phyloP scores from a whole-genome alignment of 2,888 invertebrate genomes.

The Cheiracanthium punctorium region DNA sequence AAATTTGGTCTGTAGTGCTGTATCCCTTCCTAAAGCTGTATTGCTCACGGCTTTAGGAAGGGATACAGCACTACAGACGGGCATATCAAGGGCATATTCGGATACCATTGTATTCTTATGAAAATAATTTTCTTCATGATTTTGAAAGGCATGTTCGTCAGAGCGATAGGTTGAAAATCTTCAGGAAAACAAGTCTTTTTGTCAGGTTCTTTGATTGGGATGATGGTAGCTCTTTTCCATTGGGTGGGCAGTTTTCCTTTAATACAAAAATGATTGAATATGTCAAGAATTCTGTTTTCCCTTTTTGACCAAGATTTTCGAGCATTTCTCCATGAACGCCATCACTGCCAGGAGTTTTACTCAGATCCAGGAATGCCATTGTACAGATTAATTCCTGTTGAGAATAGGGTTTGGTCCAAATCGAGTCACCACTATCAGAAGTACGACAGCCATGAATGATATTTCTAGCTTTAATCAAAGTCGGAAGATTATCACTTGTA shows the following conservation, averaged over 20 bases:
- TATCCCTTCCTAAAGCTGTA: neutral
- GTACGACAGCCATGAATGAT: conserved; percentile 10
- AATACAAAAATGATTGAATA: neutral
- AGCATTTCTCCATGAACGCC: conserved; percentile 27
- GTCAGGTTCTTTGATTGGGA: conserved; percentile 10
- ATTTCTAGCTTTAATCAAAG: conserved; percentile 14
- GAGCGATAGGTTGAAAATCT: neutral
- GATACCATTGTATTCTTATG: no score
- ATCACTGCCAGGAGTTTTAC: neutral
- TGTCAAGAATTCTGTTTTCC: neutral
- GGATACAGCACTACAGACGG: neutral
- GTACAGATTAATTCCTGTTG: neutral
- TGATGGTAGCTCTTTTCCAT: conserved; percentile 16
- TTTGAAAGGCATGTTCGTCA: neutral
- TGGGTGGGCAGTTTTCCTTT: neutral
- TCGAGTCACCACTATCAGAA: neutral
- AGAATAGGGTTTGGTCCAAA: neutral
- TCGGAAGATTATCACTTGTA: neutral
- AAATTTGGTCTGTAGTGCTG: neutral
- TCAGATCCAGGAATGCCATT: neutral
- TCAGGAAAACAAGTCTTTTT: neutral
- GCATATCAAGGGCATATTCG: neutral
- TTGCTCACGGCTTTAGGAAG: conserved; percentile 1
- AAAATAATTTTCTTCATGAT: neutral
- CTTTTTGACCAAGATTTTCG: conserved; percentile 8